Evolutionary conservation across 1,140 invertebrate genomes (phyloP).

Genomic region (Bombus turneri): DNA sequence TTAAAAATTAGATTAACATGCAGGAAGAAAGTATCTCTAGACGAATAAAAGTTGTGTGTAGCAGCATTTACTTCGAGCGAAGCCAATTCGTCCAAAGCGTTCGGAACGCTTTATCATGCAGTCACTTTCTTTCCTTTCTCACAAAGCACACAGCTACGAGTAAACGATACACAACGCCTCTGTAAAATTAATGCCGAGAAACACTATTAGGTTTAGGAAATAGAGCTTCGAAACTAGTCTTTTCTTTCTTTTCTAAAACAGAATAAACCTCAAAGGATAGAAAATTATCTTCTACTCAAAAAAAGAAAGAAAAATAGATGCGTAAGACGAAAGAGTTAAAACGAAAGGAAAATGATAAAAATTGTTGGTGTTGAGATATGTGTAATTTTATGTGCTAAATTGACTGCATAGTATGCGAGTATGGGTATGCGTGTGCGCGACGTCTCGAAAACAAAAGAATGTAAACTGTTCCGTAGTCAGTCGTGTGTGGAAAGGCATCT

Average conservation of each 20-base stretch:
- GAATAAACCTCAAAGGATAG: neutral
- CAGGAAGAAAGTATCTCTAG: neutral
- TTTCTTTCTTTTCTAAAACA: neutral
- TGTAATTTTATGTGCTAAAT: too few species aligned
- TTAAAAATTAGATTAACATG: neutral
- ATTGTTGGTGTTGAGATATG: neutral
- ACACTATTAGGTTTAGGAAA: neutral
- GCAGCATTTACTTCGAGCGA: neutral
- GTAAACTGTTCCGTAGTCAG: too few species aligned
- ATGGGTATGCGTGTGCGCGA: too few species aligned
- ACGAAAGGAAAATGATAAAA: neutral
- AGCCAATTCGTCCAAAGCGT: neutral
- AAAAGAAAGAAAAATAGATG: too few species aligned
- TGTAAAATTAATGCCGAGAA: neutral
- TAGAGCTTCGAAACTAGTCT: neutral
- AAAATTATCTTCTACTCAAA: neutral
- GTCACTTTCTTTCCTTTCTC: constrained; percentile 5
- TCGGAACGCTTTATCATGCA: constrained; percentile 11
- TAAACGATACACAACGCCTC: neutral
- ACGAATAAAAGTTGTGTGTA: neutral
- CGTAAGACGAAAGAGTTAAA: neutral
- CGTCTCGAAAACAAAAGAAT: too few species aligned
- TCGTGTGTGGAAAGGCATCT: too few species aligned
- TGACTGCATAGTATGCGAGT: too few species aligned
- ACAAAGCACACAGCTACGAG: neutral